phyloP scores from a whole-genome alignment of 2,113 vertebrate genomes.

The Odontesthes bonariensis region DNA sequence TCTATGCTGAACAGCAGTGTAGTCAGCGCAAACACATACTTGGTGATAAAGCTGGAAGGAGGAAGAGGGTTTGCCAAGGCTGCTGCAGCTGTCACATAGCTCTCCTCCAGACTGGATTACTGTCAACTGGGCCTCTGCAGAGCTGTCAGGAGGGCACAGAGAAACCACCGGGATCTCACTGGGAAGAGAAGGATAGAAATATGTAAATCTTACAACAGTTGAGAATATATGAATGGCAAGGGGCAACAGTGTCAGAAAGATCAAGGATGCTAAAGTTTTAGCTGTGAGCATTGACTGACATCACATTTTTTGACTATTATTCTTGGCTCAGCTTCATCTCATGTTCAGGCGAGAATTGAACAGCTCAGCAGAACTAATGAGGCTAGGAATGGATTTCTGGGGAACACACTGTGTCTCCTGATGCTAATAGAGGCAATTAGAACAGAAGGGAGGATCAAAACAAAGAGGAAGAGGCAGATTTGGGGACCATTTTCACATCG shows the following conservation, averaged over 20 bases:
- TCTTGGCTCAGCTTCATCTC: conserved; percentile 14
- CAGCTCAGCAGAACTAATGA: conserved; percentile 28
- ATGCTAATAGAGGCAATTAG: conserved; percentile 57
- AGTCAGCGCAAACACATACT: conserved; percentile 48
- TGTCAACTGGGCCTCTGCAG: conserved; percentile 62
- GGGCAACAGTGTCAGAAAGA: background rate
- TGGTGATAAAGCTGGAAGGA: conserved; percentile 81
- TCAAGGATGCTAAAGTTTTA: conserved; percentile 8
- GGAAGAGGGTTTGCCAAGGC: conserved; percentile 71
- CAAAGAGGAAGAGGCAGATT: background rate
- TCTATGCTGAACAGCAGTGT: background rate
- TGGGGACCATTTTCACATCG: conserved; percentile 38
- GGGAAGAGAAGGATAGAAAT: conserved; percentile 24
- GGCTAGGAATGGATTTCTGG: conserved; percentile 38
- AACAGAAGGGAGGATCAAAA: background rate
- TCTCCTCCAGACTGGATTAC: conserved; percentile 69
- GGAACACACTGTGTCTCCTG: conserved; percentile 12
- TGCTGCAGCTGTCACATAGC: conserved; percentile 77
- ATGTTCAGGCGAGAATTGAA: conserved; percentile 11
- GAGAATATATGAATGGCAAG: background rate
- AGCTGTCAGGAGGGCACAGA: conserved; percentile 80
- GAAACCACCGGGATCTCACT: conserved; percentile 82
- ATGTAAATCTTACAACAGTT: background rate
- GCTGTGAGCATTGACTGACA: conserved; percentile 13
- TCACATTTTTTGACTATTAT: conserved; percentile 4